phyloP scores from a whole-genome alignment of 2,888 invertebrate species.

The Drosophila phalerata region DNA sequence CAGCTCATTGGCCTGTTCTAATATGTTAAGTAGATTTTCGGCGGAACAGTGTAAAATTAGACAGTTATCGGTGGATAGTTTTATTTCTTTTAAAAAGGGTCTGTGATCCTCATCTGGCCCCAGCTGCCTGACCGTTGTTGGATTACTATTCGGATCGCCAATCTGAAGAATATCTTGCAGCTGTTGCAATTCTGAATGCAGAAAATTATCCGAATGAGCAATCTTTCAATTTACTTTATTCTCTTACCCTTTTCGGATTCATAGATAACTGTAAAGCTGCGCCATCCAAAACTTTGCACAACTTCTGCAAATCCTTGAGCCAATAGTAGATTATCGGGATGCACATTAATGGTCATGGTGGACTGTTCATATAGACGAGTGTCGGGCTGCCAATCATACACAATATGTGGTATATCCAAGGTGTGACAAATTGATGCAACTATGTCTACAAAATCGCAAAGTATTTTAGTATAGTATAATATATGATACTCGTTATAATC shows the following conservation, averaged over 20 bases:
- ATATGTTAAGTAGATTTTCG: constrained; percentile 88
- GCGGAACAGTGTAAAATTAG: constrained; percentile 92
- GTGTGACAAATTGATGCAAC: constrained; percentile 88
- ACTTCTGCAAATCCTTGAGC: constrained; percentile 90
- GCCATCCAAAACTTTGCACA: constrained; percentile 92
- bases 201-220: not conserved
- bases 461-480: not conserved
- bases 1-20: constrained; percentile 92
- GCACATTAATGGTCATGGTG: constrained; percentile 89
- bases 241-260: constrained; percentile 91
- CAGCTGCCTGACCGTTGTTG: constrained; percentile 89
- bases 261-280: constrained; percentile 92
- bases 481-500: too few species aligned
- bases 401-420: constrained; percentile 88
- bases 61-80: constrained; percentile 89
- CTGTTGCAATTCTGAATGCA: constrained; percentile 89
- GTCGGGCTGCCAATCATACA: constrained; percentile 88
- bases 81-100: constrained; percentile 91
- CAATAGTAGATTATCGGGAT: constrained; percentile 89
- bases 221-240: too few species aligned
- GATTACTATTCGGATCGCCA: constrained; percentile 89
- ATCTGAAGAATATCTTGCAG: constrained; percentile 92
- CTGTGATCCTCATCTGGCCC: constrained; percentile 87
- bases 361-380: constrained; percentile 83
- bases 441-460: constrained; percentile 72